Conservation (phyloP, 2,113 vertebrate genomes). For the Anarrhichthys ocellatus region DNA sequence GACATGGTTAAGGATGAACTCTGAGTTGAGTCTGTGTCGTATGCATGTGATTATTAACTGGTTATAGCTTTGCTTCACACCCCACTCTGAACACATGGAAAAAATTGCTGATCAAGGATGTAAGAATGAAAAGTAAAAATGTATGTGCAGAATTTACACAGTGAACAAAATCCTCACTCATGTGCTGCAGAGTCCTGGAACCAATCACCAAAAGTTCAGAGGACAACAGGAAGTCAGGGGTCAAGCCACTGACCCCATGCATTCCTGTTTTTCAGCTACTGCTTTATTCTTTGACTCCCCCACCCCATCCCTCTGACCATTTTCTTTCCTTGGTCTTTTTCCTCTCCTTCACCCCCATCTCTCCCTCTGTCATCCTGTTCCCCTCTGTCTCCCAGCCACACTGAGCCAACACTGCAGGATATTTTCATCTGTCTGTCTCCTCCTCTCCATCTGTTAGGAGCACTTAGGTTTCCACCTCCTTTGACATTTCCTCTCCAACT, state of each 20-base stretch:
- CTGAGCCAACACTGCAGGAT: conserved; percentile 46
- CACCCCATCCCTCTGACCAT: conserved; percentile 35
- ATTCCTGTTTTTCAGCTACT: conserved; percentile 82
- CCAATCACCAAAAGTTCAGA: conserved; percentile 71
- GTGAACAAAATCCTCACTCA: conserved; percentile 3
- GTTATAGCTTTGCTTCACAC: neutral
- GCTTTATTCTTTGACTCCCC: conserved; percentile 65
- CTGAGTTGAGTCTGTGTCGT: neutral
- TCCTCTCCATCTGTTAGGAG: conserved; percentile 65
- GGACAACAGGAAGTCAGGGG: conserved; percentile 83
- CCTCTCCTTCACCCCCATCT: conserved; percentile 41
- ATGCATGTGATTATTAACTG: conserved; percentile 12
- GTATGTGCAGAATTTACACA: neutral
- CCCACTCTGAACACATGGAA: neutral
- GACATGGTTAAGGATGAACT: neutral
- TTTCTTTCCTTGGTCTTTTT: conserved; percentile 52
- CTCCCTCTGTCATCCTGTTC: conserved; percentile 63
- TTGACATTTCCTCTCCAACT: conserved; percentile 10
- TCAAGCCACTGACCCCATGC: conserved; percentile 75
- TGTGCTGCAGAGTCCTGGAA: conserved; percentile 69
- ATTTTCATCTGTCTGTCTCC: conserved; percentile 63
- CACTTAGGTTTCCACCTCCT: conserved; percentile 36
- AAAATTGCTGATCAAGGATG: neutral
- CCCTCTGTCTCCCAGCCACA: conserved; percentile 46
- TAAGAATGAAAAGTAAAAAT: conserved; percentile 8